A percentile compares a stretch with the other conserved stretches of the same genome.
phyloP scores from a whole-genome alignment of 2,888 invertebrate genomes.

The Parnassius smintheus region DNA sequence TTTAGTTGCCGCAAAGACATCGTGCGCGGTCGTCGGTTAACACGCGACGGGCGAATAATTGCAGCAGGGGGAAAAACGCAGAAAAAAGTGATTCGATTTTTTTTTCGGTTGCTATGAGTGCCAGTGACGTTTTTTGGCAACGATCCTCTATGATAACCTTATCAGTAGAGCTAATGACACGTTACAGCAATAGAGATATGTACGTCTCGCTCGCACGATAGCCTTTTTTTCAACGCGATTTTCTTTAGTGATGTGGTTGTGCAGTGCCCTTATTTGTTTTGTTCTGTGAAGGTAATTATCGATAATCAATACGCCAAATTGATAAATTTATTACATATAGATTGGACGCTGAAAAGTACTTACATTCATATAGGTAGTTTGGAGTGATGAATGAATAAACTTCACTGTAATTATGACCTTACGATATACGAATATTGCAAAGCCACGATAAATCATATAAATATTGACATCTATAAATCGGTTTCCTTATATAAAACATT shows the following conservation, averaged over 20 bases:
- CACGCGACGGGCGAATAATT: slow-evolving; percentile 38
- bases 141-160: slow-evolving; percentile 36
- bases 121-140: slow-evolving; percentile 34
- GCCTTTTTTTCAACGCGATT: slow-evolving; percentile 44
- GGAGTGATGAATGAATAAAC: not conserved
- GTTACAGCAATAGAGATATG: slow-evolving; percentile 39
- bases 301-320: slow-evolving; percentile 25
- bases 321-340: slow-evolving; percentile 15
- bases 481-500: slow-evolving; percentile 1
- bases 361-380: not conserved
- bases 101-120: slow-evolving; percentile 40
- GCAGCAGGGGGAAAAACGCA: slow-evolving; percentile 39
- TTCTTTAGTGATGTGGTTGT: slow-evolving; percentile 50
- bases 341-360: slow-evolving; percentile 2
- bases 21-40: slow-evolving; percentile 58
- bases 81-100: slow-evolving; percentile 43
- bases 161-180: slow-evolving; percentile 38
- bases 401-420: not conserved
- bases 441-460: slow-evolving; percentile 6
- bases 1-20: slow-evolving; percentile 73
- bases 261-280: slow-evolving; percentile 39
- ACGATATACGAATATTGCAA: slow-evolving; percentile 3
- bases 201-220: slow-evolving; percentile 40
- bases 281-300: slow-evolving; percentile 48
- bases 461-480: slow-evolving; percentile 3